Conservation (phyloP, 2,888 invertebrate genomes). For the Ephialtes manifestator region DNA sequence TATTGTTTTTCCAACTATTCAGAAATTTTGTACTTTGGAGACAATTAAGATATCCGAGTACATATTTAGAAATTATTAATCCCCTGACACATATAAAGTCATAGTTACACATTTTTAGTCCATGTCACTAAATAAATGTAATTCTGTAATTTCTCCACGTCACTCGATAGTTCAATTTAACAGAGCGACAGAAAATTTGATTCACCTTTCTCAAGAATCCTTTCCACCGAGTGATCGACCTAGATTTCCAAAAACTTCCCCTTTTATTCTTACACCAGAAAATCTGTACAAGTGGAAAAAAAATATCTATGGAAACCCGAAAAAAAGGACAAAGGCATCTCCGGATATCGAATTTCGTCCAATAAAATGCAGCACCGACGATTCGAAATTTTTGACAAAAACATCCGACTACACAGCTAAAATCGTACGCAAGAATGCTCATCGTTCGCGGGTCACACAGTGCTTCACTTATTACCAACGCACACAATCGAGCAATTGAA, state of each 20-base stretch:
- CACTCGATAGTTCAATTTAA: neutral
- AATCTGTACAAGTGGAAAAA: neutral
- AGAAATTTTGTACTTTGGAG: too few species aligned
- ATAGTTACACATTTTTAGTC: too few species aligned
- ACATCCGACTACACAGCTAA: neutral
- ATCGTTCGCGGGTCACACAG: conserved; percentile 31
- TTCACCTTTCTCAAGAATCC: conserved; percentile 25
- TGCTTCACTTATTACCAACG: conserved; percentile 40
- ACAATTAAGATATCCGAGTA: too few species aligned
- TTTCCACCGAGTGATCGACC: conserved; percentile 26
- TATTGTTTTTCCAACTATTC: too few species aligned
- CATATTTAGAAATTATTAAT: too few species aligned
- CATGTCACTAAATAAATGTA: too few species aligned
- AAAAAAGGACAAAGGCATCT: conserved; percentile 18
- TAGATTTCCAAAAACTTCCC: conserved; percentile 32
- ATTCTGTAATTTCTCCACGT: neutral
- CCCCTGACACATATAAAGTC: too few species aligned
- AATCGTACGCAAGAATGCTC: conserved; percentile 20
- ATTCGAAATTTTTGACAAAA: conserved; percentile 36
- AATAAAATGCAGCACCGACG: conserved; percentile 35
- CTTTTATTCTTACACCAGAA: conserved; percentile 18
- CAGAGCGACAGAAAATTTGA: neutral
- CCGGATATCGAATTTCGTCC: conserved; percentile 52
- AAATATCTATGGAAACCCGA: conserved; percentile 21
- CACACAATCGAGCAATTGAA: conserved; percentile 55